Percentiles rank a stretch among this genome's conserved stretches.
These are phyloP conservation scores for Ceraclea dissimilis DNA, from an alignment of 2,888 invertebrate genomes.

Conservation along the genomic window DNA sequence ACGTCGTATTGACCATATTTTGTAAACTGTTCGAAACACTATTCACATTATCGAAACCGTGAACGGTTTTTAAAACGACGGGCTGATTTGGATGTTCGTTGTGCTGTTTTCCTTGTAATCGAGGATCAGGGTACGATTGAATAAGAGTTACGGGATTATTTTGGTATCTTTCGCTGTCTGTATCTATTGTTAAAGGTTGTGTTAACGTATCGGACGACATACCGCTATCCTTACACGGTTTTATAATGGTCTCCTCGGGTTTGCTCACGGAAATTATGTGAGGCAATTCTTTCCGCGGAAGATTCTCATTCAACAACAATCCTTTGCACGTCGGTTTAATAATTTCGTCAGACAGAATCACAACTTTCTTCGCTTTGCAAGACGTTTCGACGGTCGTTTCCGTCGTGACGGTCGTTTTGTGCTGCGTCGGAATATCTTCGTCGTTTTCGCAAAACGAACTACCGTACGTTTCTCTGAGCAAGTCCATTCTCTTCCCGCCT, in stretches of 20 bases:
- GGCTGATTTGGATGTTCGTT: neutral
- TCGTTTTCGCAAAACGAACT: slow-evolving; percentile 5
- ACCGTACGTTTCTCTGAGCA: slow-evolving; percentile 21
- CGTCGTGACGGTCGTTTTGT: neutral
- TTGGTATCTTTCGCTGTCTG: neutral
- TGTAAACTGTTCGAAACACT: slow-evolving; percentile 32
- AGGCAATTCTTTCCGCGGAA: neutral
- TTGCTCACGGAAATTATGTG: neutral
- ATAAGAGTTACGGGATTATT: neutral
- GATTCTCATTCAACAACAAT: slow-evolving; percentile 4
- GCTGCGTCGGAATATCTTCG: neutral
- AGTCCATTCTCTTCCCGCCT: slow-evolving; percentile 25
- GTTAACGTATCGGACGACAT: neutral
- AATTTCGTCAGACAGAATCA: slow-evolving; percentile 24
- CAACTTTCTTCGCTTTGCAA: neutral
- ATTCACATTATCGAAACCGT: neutral
- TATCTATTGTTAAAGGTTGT: neutral
- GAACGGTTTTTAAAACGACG: neutral
- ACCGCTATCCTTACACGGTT: neutral
- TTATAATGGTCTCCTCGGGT: neutral
- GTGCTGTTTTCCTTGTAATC: neutral
- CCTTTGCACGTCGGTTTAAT: slow-evolving; percentile 9
- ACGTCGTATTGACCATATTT: neutral
- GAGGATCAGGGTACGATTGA: neutral
- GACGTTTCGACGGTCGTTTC: neutral